These are phyloP conservation scores for Cervus canadensis DNA, from an alignment of 2,113 vertebrate species.

Conservation along the genomic window DNA sequence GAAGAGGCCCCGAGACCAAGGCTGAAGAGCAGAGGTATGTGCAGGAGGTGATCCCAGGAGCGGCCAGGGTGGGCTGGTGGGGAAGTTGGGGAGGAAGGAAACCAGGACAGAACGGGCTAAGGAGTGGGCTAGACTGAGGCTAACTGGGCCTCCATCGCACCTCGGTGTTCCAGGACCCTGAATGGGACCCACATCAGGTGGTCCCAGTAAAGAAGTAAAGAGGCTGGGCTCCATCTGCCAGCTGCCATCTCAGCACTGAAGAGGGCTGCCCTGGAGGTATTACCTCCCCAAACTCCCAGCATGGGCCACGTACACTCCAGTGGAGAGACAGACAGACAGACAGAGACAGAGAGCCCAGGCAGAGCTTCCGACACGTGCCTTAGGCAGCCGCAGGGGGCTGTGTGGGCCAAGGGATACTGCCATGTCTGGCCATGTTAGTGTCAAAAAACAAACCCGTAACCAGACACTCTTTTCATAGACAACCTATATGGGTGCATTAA, in stretches of 20 bases:
- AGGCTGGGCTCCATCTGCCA: rapidly evolving
- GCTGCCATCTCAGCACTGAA: no score
- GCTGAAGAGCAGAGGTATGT: background rate
- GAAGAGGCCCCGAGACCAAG: background rate
- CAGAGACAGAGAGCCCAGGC: background rate
- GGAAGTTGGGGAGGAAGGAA: background rate
- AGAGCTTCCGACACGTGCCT: background rate
- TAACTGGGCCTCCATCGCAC: background rate
- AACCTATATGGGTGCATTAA: background rate
- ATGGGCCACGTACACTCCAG: background rate
- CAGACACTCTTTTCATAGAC: background rate
- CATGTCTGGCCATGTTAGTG: rapidly evolving
- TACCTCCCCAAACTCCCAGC: background rate
- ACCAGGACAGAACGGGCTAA: rapidly evolving
- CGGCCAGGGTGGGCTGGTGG: rapidly evolving
- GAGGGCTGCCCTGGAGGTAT: background rate
- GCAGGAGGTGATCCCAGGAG: background rate
- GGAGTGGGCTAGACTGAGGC: background rate
- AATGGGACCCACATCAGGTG: no score
- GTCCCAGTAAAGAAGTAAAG: no score
- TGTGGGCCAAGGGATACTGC: background rate
- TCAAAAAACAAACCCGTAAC: background rate
- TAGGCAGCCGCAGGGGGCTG: rapidly evolving
- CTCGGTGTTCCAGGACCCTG: background rate
- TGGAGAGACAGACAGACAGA: background rate